These are phyloP conservation scores for Oxyura jamaicensis DNA, from an alignment of 2,113 vertebrate genomes.

Conservation along the genomic window DNA sequence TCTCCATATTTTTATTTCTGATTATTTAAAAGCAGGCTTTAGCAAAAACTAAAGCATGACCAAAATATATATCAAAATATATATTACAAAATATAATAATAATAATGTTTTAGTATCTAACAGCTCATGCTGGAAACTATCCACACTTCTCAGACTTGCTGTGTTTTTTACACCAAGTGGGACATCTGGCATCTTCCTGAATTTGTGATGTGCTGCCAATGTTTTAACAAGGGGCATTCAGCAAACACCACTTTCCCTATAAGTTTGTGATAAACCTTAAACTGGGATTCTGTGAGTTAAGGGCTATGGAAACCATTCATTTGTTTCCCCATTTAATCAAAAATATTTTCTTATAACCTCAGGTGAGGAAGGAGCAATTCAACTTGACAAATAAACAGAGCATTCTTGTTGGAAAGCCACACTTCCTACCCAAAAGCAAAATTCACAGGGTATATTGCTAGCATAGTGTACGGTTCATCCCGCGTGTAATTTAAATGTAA, in stretches of 20 bases:
- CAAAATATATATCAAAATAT: background rate
- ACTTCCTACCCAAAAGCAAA: constrained; percentile 3
- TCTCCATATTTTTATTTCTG: constrained; percentile 20
- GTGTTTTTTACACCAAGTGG: constrained; percentile 3
- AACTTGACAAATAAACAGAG: constrained; percentile 29
- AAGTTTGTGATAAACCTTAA: background rate
- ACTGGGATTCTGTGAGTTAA: background rate
- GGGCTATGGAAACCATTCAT: background rate
- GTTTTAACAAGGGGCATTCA: constrained; percentile 16
- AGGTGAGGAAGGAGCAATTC: constrained; percentile 32
- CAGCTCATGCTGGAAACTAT: constrained; percentile 43
- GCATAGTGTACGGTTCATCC: background rate
- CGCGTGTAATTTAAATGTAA: background rate
- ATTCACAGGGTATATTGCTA: background rate
- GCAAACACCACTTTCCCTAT: background rate
- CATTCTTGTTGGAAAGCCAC: constrained; percentile 7
- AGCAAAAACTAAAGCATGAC: background rate
- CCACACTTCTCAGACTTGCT: constrained; percentile 20
- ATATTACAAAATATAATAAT: too few relatives aligned
- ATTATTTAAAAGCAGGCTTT: constrained; percentile 27
- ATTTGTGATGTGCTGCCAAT: constrained; percentile 15
- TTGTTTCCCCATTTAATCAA: constrained; percentile 23
- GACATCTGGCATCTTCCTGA: constrained; percentile 50
- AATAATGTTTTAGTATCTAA: background rate
- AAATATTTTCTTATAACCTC: constrained; percentile 21